These are phyloP conservation scores for Cebidichthys violaceus DNA, from an alignment of 2,113 vertebrate species.

Conservation along the genomic window DNA sequence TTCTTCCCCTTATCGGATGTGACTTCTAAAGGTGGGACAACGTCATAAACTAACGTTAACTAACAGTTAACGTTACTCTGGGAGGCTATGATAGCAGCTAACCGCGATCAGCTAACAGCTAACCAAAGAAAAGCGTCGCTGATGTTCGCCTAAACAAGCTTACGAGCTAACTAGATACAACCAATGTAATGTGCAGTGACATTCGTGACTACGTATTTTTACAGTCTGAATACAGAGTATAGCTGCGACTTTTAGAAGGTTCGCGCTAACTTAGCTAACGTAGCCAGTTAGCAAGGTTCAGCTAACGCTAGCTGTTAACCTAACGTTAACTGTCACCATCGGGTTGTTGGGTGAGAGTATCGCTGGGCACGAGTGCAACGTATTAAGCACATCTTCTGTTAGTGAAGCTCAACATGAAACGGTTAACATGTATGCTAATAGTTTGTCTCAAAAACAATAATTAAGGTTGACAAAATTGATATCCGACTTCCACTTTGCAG, in stretches of 20 bases:
- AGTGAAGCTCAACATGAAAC: neutral
- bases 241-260: neutral
- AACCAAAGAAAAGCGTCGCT: neutral
- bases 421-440: neutral
- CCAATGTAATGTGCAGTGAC: neutral
- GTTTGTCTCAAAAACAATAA: neutral
- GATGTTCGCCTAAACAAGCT: slow-evolving; percentile 29
- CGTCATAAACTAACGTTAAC: slow-evolving; percentile 6
- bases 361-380: neutral
- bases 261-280: neutral
- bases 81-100: slow-evolving; percentile 31
- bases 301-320: slow-evolving; percentile 19
- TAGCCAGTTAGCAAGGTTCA: neutral
- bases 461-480: neutral
- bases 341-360: neutral
- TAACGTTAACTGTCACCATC: neutral
- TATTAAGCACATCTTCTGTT: neutral
- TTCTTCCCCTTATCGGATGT: slow-evolving; percentile 42
- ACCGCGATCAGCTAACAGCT: slow-evolving; percentile 1
- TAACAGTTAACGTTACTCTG: neutral
- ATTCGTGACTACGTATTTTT: neutral
- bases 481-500: neutral
- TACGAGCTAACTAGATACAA: neutral
- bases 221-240: neutral
- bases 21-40: slow-evolving; percentile 68